Evolutionary conservation across 2,797 vertebrate species (phyloP).

Genomic region (Tenualosa thibaudeaui): DNA sequence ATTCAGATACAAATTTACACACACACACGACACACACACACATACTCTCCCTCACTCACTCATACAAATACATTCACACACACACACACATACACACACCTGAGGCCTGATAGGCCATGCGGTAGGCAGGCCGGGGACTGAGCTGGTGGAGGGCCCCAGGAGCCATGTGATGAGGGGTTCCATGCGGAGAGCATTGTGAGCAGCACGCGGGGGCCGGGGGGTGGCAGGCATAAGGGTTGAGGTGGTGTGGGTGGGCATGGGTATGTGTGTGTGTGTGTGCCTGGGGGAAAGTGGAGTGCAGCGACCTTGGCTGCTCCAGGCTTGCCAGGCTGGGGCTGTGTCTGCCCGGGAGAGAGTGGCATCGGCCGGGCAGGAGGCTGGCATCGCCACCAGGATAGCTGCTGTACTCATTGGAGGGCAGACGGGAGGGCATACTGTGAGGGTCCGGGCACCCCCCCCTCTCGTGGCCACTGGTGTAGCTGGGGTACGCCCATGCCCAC

Average conservation of each 20-base stretch:
- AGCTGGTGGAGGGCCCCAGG: constrained; percentile 47
- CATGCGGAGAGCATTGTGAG: constrained; percentile 53
- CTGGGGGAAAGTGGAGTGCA: constrained; percentile 65
- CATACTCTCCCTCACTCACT: too few relatives aligned
- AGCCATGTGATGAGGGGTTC: constrained; percentile 42
- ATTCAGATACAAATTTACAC: too few relatives aligned
- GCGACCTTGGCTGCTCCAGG: constrained; percentile 74
- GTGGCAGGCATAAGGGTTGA: constrained; percentile 58
- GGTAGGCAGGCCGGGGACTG: constrained; percentile 45
- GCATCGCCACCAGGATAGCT: constrained; percentile 45
- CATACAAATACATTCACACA: too few relatives aligned
- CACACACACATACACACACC: constrained; percentile 58
- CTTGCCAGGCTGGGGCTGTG: constrained; percentile 53
- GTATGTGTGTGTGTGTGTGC: constrained; percentile 40
- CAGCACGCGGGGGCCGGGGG: constrained; percentile 61
- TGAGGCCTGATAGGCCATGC: constrained; percentile 43
- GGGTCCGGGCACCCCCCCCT: constrained; percentile 47
- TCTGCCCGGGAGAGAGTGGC: constrained; percentile 51
- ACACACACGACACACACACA: too few relatives aligned
- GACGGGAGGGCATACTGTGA: constrained; percentile 63
- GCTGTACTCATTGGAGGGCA: constrained; percentile 55
- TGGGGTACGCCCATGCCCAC: constrained; percentile 58
- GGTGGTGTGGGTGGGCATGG: constrained; percentile 59
- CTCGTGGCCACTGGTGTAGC: constrained; percentile 53
- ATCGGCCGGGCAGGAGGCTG: constrained; percentile 48